Conservation (phyloP, 2,888 invertebrate species). For the Salticus scenicus region DNA sequence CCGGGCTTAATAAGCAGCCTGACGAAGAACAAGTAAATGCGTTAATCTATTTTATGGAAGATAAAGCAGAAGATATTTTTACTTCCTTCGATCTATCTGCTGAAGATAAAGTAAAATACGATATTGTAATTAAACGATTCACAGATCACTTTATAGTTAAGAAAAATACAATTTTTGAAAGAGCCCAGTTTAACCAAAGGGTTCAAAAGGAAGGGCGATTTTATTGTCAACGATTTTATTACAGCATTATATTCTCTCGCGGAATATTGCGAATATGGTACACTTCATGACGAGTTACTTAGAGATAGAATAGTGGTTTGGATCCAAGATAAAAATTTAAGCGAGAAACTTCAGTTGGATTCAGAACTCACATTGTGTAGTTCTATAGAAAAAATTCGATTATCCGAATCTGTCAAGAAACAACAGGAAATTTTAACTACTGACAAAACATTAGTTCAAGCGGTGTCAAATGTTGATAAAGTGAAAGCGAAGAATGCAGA, state of each 20-base stretch:
- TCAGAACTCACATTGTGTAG: slow-evolving; percentile 43
- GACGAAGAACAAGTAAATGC: slow-evolving; percentile 61
- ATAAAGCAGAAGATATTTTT: slow-evolving; percentile 70
- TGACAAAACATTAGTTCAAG: neutral
- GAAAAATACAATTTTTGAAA: slow-evolving; percentile 68
- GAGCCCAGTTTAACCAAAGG: slow-evolving; percentile 66
- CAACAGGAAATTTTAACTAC: neutral
- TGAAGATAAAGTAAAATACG: slow-evolving; percentile 42
- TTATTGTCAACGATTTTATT: slow-evolving; percentile 66
- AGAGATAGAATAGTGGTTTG: slow-evolving; percentile 71
- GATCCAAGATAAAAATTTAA: slow-evolving; percentile 57
- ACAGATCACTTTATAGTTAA: slow-evolving; percentile 64
- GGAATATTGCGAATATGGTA: slow-evolving; percentile 65
- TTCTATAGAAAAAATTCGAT: slow-evolving; percentile 25
- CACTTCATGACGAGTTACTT: slow-evolving; percentile 69
- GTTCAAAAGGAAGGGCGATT: slow-evolving; percentile 37
- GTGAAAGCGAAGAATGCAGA: neutral
- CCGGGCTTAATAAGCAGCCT: slow-evolving; percentile 27
- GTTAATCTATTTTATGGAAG: slow-evolving; percentile 67
- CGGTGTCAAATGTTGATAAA: neutral
- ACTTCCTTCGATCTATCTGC: slow-evolving; percentile 73
- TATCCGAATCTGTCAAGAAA: neutral
- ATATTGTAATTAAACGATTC: slow-evolving; percentile 54
- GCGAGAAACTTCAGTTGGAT: slow-evolving; percentile 67
- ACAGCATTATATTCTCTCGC: slow-evolving; percentile 58